phyloP scores from a whole-genome alignment of 2,113 vertebrate species.

The Mohoua ochrocephala region DNA sequence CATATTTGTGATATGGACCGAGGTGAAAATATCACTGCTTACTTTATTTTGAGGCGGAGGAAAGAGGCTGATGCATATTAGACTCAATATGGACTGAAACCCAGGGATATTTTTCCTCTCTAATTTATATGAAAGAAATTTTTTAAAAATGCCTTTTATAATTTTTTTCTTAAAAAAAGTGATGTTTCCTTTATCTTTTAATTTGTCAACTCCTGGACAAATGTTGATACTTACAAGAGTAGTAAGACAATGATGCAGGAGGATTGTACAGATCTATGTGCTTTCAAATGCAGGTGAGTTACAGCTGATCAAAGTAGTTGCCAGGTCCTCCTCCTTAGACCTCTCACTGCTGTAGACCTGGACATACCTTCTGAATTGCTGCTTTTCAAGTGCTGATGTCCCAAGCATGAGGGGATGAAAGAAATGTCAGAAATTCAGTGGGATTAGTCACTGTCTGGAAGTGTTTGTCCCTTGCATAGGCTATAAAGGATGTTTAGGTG shows the following conservation, averaged over 20 bases:
- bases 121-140: not conserved
- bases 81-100: not conserved
- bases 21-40: not conserved
- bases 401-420: not conserved
- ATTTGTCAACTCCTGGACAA: not conserved
- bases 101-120: not conserved
- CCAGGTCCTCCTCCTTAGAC: not conserved
- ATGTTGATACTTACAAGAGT: not conserved
- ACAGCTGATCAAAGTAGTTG: not conserved
- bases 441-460: not conserved
- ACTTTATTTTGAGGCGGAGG: not conserved
- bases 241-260: not conserved
- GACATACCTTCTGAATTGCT: not conserved
- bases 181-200: not conserved
- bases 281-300: not conserved
- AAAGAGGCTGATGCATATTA: rapidly evolving
- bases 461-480: not conserved
- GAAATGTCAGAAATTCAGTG: not conserved
- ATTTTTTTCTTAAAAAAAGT: not conserved
- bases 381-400: not conserved
- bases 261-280: not conserved
- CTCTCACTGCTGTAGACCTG: not conserved
- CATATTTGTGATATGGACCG: not conserved
- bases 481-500: not conserved
- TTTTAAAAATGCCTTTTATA: not conserved